phyloP scores from a whole-genome alignment of 2,888 invertebrate species.

The Lithosia quadra region DNA sequence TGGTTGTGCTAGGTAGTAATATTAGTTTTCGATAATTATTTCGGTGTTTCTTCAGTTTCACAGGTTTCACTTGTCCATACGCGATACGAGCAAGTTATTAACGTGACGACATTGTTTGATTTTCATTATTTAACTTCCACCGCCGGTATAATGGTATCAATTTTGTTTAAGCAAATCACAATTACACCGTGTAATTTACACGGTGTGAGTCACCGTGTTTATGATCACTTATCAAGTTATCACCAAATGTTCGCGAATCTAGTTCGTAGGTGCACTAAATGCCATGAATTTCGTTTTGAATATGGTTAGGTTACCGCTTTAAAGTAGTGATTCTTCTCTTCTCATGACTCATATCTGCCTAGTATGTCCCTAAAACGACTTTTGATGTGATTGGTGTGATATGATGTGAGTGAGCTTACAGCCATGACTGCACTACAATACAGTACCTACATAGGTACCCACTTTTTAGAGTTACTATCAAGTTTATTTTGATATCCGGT shows the following conservation, averaged over 20 bases:
- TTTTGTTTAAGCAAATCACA: conserved; percentile 26
- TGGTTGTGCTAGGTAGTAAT: no score
- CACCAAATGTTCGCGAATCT: conserved; percentile 9
- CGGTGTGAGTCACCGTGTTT: conserved; percentile 6
- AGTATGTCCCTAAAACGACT: not conserved
- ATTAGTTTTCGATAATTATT: not conserved
- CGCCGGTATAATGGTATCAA: conserved; percentile 14
- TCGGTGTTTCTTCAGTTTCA: not conserved
- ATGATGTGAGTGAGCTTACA: not conserved
- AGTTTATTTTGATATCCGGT: no score
- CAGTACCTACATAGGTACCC: no score
- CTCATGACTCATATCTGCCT: not conserved
- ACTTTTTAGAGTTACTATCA: no score
- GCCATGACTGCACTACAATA: no score
- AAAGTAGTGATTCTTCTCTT: not conserved
- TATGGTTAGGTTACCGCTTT: not conserved
- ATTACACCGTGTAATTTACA: conserved; percentile 2
- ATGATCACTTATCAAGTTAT: conserved; percentile 3
- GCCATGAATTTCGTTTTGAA: not conserved
- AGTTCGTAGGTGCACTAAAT: not conserved
- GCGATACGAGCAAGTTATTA: not conserved
- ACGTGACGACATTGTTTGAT: conserved; percentile 13
- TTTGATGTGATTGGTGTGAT: not conserved
- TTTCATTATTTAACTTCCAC: conserved; percentile 19
- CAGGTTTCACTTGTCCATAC: not conserved